Evolutionary conservation across 2,113 vertebrate genomes (phyloP).

Genomic region (Emydura subglobosa): DNA sequence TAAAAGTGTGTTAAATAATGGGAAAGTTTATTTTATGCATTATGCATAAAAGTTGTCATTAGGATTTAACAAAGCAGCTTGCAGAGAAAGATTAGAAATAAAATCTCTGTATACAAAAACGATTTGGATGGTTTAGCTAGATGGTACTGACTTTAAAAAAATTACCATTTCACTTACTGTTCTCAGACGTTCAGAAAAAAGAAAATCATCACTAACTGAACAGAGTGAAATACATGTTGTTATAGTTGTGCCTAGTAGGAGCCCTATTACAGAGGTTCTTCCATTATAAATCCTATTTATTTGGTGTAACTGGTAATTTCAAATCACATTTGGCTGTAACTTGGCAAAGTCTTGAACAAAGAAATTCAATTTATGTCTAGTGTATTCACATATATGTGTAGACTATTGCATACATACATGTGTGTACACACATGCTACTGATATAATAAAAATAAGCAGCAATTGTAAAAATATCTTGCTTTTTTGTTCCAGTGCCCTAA

Average conservation of each 20-base stretch:
- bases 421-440: constrained; percentile 7
- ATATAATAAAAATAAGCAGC: constrained; percentile 54
- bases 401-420: background rate
- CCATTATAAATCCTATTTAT: constrained; percentile 68
- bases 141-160: constrained; percentile 78
- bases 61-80: constrained; percentile 86
- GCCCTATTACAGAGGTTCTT: constrained; percentile 55
- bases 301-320: constrained; percentile 66
- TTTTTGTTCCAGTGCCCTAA: constrained; percentile 37
- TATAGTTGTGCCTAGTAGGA: constrained; percentile 4
- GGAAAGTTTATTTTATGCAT: constrained; percentile 86
- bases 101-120: constrained; percentile 81
- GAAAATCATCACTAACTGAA: constrained; percentile 51
- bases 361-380: constrained; percentile 58
- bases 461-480: constrained; percentile 25
- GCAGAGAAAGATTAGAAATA: constrained; percentile 83
- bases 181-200: constrained; percentile 65
- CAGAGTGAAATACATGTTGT: constrained; percentile 63
- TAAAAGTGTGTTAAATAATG: constrained; percentile 81
- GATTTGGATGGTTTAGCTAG: constrained; percentile 81
- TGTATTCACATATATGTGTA: constrained; percentile 49
- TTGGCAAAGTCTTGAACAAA: constrained; percentile 66
- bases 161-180: constrained; percentile 75
- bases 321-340: constrained; percentile 64
- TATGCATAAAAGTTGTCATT: constrained; percentile 85